phyloP scores from a whole-genome alignment of 2,113 vertebrate species.

The Hoplias malabaricus region DNA sequence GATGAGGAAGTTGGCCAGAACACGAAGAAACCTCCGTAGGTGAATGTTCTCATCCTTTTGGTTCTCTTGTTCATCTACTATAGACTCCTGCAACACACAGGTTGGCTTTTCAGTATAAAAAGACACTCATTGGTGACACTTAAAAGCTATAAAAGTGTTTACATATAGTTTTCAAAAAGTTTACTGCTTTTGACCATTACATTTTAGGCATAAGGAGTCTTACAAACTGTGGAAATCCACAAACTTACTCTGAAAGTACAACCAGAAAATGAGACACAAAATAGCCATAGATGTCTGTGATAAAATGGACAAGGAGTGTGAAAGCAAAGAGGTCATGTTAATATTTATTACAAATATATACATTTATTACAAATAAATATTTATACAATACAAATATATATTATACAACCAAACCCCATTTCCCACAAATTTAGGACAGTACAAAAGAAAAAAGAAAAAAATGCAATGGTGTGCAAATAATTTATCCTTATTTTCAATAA shows the following conservation, averaged over 20 bases:
- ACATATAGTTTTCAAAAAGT: neutral
- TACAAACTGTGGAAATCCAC: neutral
- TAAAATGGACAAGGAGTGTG: no score
- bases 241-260: conserved; percentile 7
- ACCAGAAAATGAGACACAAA: neutral
- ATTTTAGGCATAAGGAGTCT: neutral
- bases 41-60: conserved; percentile 98
- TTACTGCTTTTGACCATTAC: neutral
- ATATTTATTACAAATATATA: no score
- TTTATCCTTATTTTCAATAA: no score
- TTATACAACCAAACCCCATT: no score
- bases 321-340: no score
- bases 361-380: no score
- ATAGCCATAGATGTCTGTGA: no score
- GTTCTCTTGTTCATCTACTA: conserved; percentile 97
- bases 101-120: neutral
- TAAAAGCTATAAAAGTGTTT: neutral
- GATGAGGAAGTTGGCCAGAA: conserved; percentile 91
- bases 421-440: no score
- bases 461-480: no score
- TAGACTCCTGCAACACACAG: conserved; percentile 84
- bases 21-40: conserved; percentile 88
- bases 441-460: no score
- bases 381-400: no score
- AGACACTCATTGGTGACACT: neutral